A percentile compares a stretch with the other conserved stretches of the same genome.
Conservation (phyloP, 2,797 vertebrate species). For the Gallirallus australis region DNA sequence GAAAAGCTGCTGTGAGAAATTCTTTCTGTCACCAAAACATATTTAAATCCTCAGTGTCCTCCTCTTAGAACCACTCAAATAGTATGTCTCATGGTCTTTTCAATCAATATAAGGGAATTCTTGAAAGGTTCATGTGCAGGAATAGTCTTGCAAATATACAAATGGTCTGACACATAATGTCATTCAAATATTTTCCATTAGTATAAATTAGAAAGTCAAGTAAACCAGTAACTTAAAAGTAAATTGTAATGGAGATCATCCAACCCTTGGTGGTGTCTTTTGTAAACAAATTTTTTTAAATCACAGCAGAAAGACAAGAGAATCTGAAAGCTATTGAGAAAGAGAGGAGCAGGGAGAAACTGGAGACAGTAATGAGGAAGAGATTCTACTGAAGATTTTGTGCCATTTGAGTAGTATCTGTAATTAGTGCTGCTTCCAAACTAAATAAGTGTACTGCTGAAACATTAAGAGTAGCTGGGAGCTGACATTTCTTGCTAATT, state of each 20-base stretch:
- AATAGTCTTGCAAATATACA: constrained; percentile 59
- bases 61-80: not conserved
- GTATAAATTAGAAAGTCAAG: constrained; percentile 65
- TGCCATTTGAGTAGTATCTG: constrained; percentile 37
- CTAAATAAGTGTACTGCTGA: constrained; percentile 16
- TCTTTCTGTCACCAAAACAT: not conserved
- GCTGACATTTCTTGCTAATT: constrained; percentile 49
- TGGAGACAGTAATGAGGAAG: constrained; percentile 42
- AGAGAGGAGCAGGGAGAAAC: constrained; percentile 31
- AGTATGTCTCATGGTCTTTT: not conserved
- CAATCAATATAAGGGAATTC: constrained; percentile 25
- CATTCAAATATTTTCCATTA: constrained; percentile 67
- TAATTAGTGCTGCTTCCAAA: constrained; percentile 53
- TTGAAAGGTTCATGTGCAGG: constrained; percentile 23
- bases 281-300: constrained; percentile 69
- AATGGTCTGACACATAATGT: constrained; percentile 48
- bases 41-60: not conserved
- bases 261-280: constrained; percentile 40
- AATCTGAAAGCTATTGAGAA: constrained; percentile 44
- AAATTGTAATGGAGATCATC: constrained; percentile 49
- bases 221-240: constrained; percentile 42
- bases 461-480: constrained; percentile 32
- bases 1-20: not conserved
- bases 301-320: constrained; percentile 33
- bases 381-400: constrained; percentile 21